A percentile compares a stretch with the other conserved stretches of the same genome.
phyloP scores from a whole-genome alignment of 2,888 invertebrate species.

The Athetis lepigone region DNA sequence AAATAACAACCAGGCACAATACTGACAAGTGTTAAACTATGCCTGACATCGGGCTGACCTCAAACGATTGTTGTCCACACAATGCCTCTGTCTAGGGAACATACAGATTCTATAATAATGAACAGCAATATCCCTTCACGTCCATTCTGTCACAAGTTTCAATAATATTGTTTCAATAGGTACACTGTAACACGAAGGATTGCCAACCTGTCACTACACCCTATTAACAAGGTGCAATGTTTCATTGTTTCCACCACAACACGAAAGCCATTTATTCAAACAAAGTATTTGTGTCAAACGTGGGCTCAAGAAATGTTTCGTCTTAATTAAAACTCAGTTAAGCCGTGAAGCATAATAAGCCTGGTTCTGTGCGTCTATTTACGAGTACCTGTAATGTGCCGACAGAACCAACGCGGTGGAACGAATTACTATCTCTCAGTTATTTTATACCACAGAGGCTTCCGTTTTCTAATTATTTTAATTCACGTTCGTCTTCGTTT shows the following conservation, averaged over 20 bases:
- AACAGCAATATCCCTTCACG: slow-evolving; percentile 44
- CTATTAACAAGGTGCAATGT: slow-evolving; percentile 28
- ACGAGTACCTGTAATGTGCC: background rate
- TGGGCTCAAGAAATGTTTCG: slow-evolving; percentile 33
- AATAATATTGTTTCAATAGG: slow-evolving; percentile 23
- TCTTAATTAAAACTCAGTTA: slow-evolving; percentile 44
- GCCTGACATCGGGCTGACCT: slow-evolving; percentile 23
- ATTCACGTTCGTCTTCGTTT: slow-evolving; percentile 21
- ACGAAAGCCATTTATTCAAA: slow-evolving; percentile 32
- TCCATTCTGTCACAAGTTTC: slow-evolving; percentile 10
- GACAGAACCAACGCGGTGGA: background rate
- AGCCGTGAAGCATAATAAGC: slow-evolving; percentile 31
- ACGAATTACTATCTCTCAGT: slow-evolving; percentile 19
- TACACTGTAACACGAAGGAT: slow-evolving; percentile 20
- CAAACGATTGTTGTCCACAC: slow-evolving; percentile 35
- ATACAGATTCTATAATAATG: slow-evolving; percentile 12
- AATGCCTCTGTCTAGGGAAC: slow-evolving; percentile 19
- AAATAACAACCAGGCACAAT: background rate
- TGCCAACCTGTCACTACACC: slow-evolving; percentile 26
- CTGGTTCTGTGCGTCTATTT: slow-evolving; percentile 5
- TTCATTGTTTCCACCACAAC: slow-evolving; percentile 22
- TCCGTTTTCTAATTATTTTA: slow-evolving; percentile 11
- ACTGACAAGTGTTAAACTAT: slow-evolving; percentile 1
- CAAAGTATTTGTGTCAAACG: slow-evolving; percentile 8
- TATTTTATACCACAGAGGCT: slow-evolving; percentile 4